Evolutionary conservation across 2,113 vertebrate species (phyloP).

Genomic region (Erythrolamprus reginae): DNA sequence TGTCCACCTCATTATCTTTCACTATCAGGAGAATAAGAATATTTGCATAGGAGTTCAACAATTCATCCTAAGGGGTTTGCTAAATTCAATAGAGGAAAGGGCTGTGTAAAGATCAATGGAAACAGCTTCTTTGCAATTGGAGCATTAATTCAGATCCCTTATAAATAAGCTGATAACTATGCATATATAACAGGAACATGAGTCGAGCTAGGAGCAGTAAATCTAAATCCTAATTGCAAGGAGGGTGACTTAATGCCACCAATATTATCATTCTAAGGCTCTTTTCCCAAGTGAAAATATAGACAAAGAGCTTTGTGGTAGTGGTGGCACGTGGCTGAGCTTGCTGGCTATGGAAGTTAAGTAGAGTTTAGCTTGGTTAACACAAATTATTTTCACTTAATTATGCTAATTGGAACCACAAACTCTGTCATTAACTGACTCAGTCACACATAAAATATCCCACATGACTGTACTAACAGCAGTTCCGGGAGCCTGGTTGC

Average conservation of each 20-base stretch:
- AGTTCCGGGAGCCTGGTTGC: not conserved
- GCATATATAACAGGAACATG: not conserved
- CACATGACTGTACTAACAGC: not conserved
- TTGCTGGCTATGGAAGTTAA: not conserved
- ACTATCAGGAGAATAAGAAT: conserved; percentile 1
- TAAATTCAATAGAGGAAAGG: not conserved
- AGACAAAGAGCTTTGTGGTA: not conserved
- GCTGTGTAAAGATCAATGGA: not conserved
- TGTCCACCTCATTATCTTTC: not conserved
- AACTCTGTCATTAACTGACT: not conserved
- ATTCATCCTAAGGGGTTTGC: not conserved
- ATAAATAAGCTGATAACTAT: not conserved
- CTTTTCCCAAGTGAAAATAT: not conserved
- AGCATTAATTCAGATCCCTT: not conserved
- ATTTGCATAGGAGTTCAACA: not conserved
- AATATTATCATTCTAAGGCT: not conserved
- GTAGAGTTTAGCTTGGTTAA: not conserved
- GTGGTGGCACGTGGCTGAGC: not conserved
- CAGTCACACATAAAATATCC: not conserved
- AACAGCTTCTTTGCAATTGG: not conserved
- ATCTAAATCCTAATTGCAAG: not conserved
- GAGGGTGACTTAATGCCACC: not conserved
- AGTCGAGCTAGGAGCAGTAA: not conserved
- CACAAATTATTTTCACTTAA: not conserved
- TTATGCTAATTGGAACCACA: not conserved